Evolutionary conservation across 2,888 invertebrate species (phyloP).

Genomic region (Fragum sueziense): DNA sequence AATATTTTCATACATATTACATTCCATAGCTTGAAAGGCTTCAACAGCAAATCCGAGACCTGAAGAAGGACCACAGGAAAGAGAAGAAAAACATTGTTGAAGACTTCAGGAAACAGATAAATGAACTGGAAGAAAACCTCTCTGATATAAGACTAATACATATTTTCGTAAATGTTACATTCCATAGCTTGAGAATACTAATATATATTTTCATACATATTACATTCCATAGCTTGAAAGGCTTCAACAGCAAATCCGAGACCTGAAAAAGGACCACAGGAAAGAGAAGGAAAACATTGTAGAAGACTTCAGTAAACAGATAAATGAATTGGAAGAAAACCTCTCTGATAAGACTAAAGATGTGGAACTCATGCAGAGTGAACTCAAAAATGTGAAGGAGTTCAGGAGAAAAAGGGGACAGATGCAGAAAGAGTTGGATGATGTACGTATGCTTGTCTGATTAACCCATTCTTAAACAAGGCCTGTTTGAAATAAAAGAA

Average conservation of each 20-base stretch:
- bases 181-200: background rate
- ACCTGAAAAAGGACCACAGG: slow-evolving; percentile 76
- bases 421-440: slow-evolving; percentile 82
- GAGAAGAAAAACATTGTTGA: slow-evolving; percentile 79
- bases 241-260: slow-evolving; percentile 77
- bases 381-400: slow-evolving; percentile 81
- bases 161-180: background rate
- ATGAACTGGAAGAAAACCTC: slow-evolving; percentile 79
- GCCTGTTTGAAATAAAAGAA: slow-evolving; percentile 81
- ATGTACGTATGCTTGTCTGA: slow-evolving; percentile 75
- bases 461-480: slow-evolving; percentile 81
- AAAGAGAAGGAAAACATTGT: slow-evolving; percentile 79
- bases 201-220: background rate
- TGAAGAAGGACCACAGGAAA: slow-evolving; percentile 77
- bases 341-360: slow-evolving; percentile 79
- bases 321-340: slow-evolving; percentile 78
- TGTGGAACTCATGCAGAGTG: slow-evolving; percentile 80
- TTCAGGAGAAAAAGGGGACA: slow-evolving; percentile 80
- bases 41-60: slow-evolving; percentile 77
- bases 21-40: slow-evolving; percentile 76
- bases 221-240: slow-evolving; percentile 75
- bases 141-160: slow-evolving; percentile 77
- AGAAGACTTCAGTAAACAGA: slow-evolving; percentile 80
- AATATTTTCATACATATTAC: no score
- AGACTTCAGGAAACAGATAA: slow-evolving; percentile 80